Conservation (phyloP, 2,797 vertebrate genomes). For the Protosalanx chinensis region DNA sequence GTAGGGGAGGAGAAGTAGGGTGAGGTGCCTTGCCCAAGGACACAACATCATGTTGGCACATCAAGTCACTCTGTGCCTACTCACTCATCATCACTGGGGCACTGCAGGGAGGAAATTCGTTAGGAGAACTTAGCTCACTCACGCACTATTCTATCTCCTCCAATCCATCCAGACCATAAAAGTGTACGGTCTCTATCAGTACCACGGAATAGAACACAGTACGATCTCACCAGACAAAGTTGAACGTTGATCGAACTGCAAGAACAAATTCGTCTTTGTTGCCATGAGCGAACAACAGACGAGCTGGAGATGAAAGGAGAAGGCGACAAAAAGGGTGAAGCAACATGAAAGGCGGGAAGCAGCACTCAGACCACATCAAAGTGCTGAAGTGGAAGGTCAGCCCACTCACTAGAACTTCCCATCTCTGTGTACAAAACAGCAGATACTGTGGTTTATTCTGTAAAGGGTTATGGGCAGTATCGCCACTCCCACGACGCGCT, state of each 20-base stretch:
- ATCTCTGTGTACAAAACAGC: neutral
- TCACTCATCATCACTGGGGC: too few relatives aligned
- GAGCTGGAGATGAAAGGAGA: constrained; percentile 40
- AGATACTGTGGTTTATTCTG: too few relatives aligned
- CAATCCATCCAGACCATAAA: too few relatives aligned
- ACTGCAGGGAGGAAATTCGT: too few relatives aligned
- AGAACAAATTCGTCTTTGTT: constrained; percentile 59
- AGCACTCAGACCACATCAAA: constrained; percentile 54
- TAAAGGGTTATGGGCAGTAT: too few relatives aligned
- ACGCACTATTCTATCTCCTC: too few relatives aligned
- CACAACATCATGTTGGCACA: too few relatives aligned
- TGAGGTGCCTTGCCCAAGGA: too few relatives aligned
- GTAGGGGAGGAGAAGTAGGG: neutral
- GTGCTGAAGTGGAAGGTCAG: constrained; percentile 15
- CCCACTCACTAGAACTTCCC: neutral
- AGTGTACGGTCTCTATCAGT: too few relatives aligned
- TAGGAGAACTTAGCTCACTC: too few relatives aligned
- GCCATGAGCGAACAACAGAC: constrained; percentile 43
- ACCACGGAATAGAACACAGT: constrained; percentile 2
- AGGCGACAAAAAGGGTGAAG: constrained; percentile 43
- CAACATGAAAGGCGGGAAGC: constrained; percentile 43
- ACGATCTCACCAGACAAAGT: constrained; percentile 29
- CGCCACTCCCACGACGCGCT: too few relatives aligned
- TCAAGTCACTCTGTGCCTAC: too few relatives aligned
- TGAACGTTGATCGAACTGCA: constrained; percentile 40